A percentile compares a stretch with the other conserved stretches of the same genome.
phyloP scores from a whole-genome alignment of 2,888 invertebrate genomes.

The Cerastis leucographa region DNA sequence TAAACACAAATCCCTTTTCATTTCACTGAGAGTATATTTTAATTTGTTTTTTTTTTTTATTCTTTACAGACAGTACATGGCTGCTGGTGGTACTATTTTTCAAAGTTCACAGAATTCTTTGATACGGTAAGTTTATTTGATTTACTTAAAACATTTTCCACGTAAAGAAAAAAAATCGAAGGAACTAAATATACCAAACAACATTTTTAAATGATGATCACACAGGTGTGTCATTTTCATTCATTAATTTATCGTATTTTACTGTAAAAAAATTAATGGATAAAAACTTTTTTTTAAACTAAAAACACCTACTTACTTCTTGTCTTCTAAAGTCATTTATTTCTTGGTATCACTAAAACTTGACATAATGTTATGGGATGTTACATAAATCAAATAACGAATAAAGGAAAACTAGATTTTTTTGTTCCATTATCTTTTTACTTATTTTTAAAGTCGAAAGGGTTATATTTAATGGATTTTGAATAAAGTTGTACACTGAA shows the following conservation, averaged over 20 bases:
- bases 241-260: neutral
- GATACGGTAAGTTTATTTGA: constrained; percentile 93
- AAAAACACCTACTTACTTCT: neutral
- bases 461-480: neutral
- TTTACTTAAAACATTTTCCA: neutral
- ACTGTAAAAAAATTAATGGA: constrained; percentile 1
- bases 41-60: constrained; percentile 35
- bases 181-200: neutral
- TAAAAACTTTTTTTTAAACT: neutral
- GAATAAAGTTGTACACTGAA: neutral
- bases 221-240: neutral
- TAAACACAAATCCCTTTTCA: neutral
- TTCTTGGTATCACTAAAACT: neutral
- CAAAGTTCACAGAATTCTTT: constrained; percentile 98
- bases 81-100: constrained; percentile 98
- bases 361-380: neutral
- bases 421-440: neutral
- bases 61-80: constrained; percentile 93
- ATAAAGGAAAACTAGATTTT: neutral
- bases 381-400: neutral
- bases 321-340: neutral
- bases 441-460: neutral
- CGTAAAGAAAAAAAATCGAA: neutral
- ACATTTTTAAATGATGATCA: neutral
- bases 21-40: neutral